Evolutionary conservation across 2,888 invertebrate species (phyloP), one percentile per base, ranked within the genome.

Genomic region (Meteorus cinctellus): DNA sequence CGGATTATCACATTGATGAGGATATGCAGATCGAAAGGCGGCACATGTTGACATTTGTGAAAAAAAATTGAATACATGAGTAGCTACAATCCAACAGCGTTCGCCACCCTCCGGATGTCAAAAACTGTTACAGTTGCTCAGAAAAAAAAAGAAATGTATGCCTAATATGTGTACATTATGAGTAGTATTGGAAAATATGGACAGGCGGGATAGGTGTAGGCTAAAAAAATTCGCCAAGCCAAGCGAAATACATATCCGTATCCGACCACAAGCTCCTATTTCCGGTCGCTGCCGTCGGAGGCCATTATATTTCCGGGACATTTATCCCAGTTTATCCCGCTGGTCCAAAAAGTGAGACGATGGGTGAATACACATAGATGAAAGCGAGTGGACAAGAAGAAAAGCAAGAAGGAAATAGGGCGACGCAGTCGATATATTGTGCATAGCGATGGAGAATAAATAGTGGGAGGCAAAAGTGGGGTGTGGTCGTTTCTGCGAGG

Each of bases 221-320:
- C 73, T 81, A 84, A 87, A 82, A 85, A 86, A 89, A 86, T 84
- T 86, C 82, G 83, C 79, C 83, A 84, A 87, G 85, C 85, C 88
- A 87, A 90, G 89, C 88, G 89, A 90, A 91, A 90, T 90, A 90
- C 89, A 89, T 90, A 90, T 90, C 90, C 90, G 85, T 90, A 90
- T 91, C 91, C 91, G 91, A 90, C 89, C 90, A 88, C 91, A 90
- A 90, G 90, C 90, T 91, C 91, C 90, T 88, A 91, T 91, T 91
- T 91, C 91, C 91, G 90, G 89, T 89, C 84, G 85, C 83, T 83
- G 82, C 83, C 83, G 84, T 78, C 85, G 81, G 78, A 77, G 80
- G 80, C 82, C 85, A 86, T 88, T 91, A 89, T 91, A 91, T 91
- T 91, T 92, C 91, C 91, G 91, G 90, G 88, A 90, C 89, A 90